These are phyloP conservation scores for Andrena bucephala DNA, from an alignment of 2,888 invertebrate genomes.

Conservation along the genomic window DNA sequence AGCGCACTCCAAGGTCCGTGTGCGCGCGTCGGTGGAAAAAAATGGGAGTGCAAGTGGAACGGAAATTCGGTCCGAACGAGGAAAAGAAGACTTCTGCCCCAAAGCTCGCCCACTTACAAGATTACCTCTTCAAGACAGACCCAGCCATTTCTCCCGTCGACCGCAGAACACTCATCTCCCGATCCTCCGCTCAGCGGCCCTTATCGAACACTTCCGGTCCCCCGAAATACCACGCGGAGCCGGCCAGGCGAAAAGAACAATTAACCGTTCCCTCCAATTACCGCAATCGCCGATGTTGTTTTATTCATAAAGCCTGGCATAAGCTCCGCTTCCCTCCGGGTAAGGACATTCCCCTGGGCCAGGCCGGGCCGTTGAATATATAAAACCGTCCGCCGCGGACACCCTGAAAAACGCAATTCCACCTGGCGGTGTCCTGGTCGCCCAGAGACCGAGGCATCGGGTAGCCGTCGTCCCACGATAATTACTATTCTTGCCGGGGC, in stretches of 20 bases:
- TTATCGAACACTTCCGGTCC: constrained; percentile 8
- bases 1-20: no score
- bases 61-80: no score
- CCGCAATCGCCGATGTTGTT: constrained; percentile 40
- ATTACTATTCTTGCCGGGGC: constrained; percentile 50
- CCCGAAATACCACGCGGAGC: not conserved
- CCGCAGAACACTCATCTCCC: constrained; percentile 1
- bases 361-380: constrained; percentile 23
- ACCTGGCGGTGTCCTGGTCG: not conserved
- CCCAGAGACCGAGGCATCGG: not conserved
- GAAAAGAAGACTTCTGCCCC: not conserved
- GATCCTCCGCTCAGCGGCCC: not conserved
- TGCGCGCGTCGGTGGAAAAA: no score
- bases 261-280: constrained; percentile 54
- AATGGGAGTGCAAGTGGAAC: no score
- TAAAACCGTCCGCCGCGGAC: constrained; percentile 27
- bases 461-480: constrained; percentile 38
- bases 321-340: constrained; percentile 1
- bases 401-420: constrained; percentile 11
- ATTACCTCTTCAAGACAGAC: constrained; percentile 5
- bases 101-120: constrained; percentile 8
- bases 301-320: constrained; percentile 46
- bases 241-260: constrained; percentile 44
- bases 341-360: constrained; percentile 36
- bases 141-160: not conserved